A percentile compares a stretch with the other conserved stretches of the same genome.
phyloP scores from a whole-genome alignment of 1,140 invertebrate species.

The Eciton burchellii region DNA sequence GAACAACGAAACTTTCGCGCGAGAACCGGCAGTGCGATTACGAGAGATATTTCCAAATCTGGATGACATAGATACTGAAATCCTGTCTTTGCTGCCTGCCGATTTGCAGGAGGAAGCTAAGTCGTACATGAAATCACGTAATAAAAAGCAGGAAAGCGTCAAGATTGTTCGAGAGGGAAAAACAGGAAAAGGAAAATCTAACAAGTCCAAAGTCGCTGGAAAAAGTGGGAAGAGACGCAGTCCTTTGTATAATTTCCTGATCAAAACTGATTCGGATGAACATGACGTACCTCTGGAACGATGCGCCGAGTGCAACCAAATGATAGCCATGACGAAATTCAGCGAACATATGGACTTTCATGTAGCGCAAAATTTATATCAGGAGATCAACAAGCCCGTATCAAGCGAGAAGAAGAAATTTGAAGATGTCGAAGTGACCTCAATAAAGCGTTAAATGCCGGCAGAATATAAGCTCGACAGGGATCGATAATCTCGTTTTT shows the following conservation, averaged over 20 bases:
- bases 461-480: background rate
- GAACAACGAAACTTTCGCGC: slow-evolving; percentile 1
- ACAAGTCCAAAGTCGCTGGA: slow-evolving; percentile 55
- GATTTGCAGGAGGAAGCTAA: slow-evolving; percentile 81
- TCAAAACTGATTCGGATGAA: slow-evolving; percentile 68
- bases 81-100: slow-evolving; percentile 81
- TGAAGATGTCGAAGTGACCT: background rate
- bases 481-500: slow-evolving; percentile 20
- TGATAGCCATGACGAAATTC: slow-evolving; percentile 86
- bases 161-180: slow-evolving; percentile 51
- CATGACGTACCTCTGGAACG: slow-evolving; percentile 78
- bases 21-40: slow-evolving; percentile 71
- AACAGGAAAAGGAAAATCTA: slow-evolving; percentile 48
- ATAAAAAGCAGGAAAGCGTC: slow-evolving; percentile 64
- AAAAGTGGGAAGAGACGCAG: slow-evolving; percentile 38
- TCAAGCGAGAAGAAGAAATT: slow-evolving; percentile 45
- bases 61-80: slow-evolving; percentile 81
- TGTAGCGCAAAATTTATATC: slow-evolving; percentile 88
- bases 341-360: slow-evolving; percentile 90
- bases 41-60: slow-evolving; percentile 86
- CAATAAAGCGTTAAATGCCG: slow-evolving; percentile 32
- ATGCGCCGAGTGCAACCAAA: slow-evolving; percentile 88
- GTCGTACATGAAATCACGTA: slow-evolving; percentile 74
- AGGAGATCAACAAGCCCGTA: slow-evolving; percentile 81
- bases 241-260: slow-evolving; percentile 78